Evolutionary conservation across 2,113 vertebrate genomes (phyloP), one percentile per base, ranked within the genome.

Genomic region (Triplophysa rosa): DNA sequence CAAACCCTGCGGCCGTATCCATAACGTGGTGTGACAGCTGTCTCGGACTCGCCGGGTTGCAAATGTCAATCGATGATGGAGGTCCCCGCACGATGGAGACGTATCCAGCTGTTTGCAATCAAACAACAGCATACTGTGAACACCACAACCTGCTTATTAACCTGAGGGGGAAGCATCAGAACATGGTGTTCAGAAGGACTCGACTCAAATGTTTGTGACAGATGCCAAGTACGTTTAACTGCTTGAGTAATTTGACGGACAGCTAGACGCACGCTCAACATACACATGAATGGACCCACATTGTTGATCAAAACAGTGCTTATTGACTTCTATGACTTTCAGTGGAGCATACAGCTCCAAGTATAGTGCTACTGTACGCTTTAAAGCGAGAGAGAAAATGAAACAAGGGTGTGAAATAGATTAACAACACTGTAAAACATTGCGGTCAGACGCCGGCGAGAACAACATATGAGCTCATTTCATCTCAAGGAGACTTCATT

Each of bases 21-120:
- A 45, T 78, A 78, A 78, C 21, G 33, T 29, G 33, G 59, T 29
- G 64, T 58, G 83, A 67, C 79, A 81, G 68, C 83, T 74, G 79
- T 68, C 83, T 56, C 47, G 10, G 14, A 54, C 52, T 70, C 67
- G 26, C 73, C 8, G 67, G 75, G 73, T 62, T 58, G 79, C 45
- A 74, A 81, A 84, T 74, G 79, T 78, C 83, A 81, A 78, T 84
- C 37, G 63, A 40, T 54, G 79, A 72, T 24, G 45, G 67, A 76
- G 62, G 58, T 69, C 74, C 69, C 23, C 24, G 12, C 45, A 33
- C 26, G n/a, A 74, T 24, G 59, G 5, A 61, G 33, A 65, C n/a
- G 12, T 21, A 16, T 52, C 37, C 77, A 78, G 65, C 37, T 58
- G 65, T 69, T 67, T 62, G 77, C 66, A 78, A 68, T 78, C 65